Conservation (phyloP, 2,797 vertebrate species). For the Fratercula arctica region DNA sequence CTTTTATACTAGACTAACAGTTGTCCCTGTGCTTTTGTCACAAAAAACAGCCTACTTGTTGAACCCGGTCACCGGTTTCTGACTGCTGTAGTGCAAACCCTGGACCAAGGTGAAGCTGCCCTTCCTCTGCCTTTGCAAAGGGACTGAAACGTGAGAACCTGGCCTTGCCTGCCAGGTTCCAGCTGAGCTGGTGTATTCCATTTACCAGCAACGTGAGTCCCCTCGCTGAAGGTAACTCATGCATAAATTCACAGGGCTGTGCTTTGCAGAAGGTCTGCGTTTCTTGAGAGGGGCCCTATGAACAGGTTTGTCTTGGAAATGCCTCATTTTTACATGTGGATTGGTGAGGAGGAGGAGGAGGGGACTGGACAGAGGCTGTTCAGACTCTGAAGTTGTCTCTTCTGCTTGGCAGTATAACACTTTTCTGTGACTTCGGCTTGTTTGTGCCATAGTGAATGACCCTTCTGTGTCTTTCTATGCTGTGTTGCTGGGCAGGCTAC, state of each 20-base stretch:
- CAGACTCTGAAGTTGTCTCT: background rate
- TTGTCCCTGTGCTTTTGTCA: background rate
- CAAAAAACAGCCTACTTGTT: background rate
- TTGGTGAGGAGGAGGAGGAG: background rate
- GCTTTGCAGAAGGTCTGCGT: background rate
- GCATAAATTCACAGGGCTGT: background rate
- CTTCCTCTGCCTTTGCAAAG: background rate
- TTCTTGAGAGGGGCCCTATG: background rate
- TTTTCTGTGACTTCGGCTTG: background rate
- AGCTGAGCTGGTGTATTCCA: background rate
- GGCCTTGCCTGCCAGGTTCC: background rate
- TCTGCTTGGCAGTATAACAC: background rate
- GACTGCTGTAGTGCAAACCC: background rate
- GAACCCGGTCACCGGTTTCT: background rate
- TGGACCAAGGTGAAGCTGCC: slow-evolving; percentile 1
- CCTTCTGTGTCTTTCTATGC: background rate
- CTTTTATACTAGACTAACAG: background rate
- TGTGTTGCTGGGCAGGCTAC: too few species aligned
- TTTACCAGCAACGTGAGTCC: background rate
- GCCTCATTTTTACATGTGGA: background rate
- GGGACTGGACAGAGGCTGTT: background rate
- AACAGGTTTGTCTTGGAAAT: background rate
- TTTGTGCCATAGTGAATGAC: background rate
- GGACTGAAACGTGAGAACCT: slow-evolving; percentile 17
- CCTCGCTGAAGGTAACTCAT: background rate